These are phyloP conservation scores for Buceros bicornis DNA, from an alignment of 2,797 vertebrate species.

Conservation along the genomic window DNA sequence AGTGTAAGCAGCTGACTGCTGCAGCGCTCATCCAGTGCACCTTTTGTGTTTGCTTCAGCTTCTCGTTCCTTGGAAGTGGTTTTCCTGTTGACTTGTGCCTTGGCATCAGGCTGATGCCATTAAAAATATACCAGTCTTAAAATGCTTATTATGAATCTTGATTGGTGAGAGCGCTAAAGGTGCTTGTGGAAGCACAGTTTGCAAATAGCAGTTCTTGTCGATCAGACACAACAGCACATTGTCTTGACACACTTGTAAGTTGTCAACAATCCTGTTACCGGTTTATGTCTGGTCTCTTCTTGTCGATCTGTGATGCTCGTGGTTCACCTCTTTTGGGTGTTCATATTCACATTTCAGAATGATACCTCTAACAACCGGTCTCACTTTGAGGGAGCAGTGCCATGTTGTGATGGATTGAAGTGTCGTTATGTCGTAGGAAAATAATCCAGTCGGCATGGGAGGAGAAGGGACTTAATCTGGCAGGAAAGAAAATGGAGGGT, in stretches of 20 bases:
- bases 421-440: background rate
- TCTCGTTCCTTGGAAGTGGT: background rate
- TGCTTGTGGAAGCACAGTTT: background rate
- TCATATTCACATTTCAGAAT: background rate
- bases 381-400: conserved; percentile 14
- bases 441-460: background rate
- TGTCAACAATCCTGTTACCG: conserved; percentile 6
- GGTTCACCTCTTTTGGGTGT: conserved; percentile 32
- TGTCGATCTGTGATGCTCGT: conserved; percentile 19
- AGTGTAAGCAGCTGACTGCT: background rate
- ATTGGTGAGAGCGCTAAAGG: background rate
- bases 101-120: background rate
- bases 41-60: conserved; percentile 8
- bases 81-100: background rate
- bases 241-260: background rate
- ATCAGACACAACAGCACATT: background rate
- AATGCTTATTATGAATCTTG: background rate
- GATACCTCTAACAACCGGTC: background rate
- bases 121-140: background rate
- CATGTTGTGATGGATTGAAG: conserved; percentile 17
- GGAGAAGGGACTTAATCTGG: background rate
- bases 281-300: background rate
- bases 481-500: background rate
- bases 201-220: background rate
- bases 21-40: background rate